Conservation (phyloP, 2,797 vertebrate species). For the Gymnopithys bicolor region DNA sequence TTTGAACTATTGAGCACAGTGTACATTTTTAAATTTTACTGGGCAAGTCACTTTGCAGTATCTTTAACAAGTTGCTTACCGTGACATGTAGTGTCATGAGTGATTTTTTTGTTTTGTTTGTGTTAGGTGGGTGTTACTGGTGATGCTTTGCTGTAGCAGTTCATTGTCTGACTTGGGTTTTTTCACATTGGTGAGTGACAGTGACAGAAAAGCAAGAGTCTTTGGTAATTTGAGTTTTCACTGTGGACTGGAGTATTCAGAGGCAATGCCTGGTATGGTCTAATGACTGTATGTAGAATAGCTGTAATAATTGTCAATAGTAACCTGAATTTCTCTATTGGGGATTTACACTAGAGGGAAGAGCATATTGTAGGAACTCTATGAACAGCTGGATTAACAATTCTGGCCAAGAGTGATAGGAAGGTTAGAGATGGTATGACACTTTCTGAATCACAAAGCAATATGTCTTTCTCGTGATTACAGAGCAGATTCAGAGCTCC, state of each 20-base stretch:
- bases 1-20: slow-evolving; percentile 64
- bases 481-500: slow-evolving; percentile 54
- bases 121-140: neutral
- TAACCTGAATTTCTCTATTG: slow-evolving; percentile 58
- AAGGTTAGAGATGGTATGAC: slow-evolving; percentile 12
- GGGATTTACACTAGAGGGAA: slow-evolving; percentile 65
- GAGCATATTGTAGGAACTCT: slow-evolving; percentile 51
- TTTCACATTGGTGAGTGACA: slow-evolving; percentile 25
- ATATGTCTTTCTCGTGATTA: slow-evolving; percentile 49
- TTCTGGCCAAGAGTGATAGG: slow-evolving; percentile 14
- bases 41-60: slow-evolving; percentile 27
- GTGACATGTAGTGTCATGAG: neutral
- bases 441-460: slow-evolving; percentile 61
- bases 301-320: slow-evolving; percentile 10
- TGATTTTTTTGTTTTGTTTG: neutral
- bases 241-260: slow-evolving; percentile 26
- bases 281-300: neutral
- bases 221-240: slow-evolving; percentile 11
- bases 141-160: slow-evolving; percentile 47
- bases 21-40: slow-evolving; percentile 50
- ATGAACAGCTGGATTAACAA: slow-evolving; percentile 5
- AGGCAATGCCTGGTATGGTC: neutral
- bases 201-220: slow-evolving; percentile 35
- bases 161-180: slow-evolving; percentile 24
- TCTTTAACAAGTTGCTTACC: slow-evolving; percentile 5